These are phyloP conservation scores for Sceloporus undulatus DNA, from an alignment of 2,113 vertebrate species.

Conservation along the genomic window DNA sequence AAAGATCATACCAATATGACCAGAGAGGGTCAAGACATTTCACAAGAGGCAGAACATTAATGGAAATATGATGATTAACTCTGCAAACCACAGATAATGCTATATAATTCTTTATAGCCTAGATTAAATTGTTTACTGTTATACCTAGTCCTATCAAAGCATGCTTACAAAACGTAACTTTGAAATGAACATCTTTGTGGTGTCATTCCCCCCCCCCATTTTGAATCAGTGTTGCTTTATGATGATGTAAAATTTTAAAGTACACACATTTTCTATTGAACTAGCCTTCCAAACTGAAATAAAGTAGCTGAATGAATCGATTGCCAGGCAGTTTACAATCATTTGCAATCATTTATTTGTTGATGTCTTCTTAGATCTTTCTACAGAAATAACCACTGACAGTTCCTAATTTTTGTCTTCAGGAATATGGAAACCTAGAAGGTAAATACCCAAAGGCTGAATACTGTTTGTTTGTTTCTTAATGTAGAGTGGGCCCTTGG, in stretches of 20 bases:
- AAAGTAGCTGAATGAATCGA: not conserved
- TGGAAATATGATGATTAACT: conserved; percentile 90
- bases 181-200: not conserved
- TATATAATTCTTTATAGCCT: conserved; percentile 80
- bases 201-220: too few relatives aligned
- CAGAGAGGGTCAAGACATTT: conserved; percentile 79
- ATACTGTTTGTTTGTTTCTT: too few relatives aligned
- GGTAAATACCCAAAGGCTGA: not conserved
- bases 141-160: not conserved
- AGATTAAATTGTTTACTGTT: not conserved
- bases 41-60: conserved; percentile 85
- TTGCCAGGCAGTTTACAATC: not conserved
- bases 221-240: not conserved
- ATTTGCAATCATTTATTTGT: not conserved
- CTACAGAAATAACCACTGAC: not conserved
- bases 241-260: not conserved
- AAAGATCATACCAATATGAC: conserved; percentile 88
- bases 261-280: not conserved
- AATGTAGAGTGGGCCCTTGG: not conserved
- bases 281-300: not conserved
- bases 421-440: not conserved
- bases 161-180: not conserved
- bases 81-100: conserved; percentile 83
- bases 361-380: not conserved
- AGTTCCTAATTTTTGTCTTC: not conserved